phyloP scores from a whole-genome alignment of 1,140 invertebrate genomes.

The Brachionus rubens region DNA sequence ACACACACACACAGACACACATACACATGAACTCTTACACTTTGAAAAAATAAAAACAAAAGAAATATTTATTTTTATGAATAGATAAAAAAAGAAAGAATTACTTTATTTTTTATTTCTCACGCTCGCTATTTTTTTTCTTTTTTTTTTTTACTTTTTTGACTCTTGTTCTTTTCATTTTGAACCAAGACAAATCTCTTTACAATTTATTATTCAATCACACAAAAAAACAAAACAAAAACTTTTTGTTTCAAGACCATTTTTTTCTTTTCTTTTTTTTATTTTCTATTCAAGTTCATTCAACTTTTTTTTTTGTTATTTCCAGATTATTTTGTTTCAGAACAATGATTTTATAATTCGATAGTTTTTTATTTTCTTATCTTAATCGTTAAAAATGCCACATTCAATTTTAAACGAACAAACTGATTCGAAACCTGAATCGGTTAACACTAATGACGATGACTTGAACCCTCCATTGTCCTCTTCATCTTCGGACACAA shows the following conservation, averaged over 20 bases:
- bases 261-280: not conserved
- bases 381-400: too few relatives aligned
- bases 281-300: not conserved
- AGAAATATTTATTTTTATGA: too few relatives aligned
- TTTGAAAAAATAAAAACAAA: conserved; percentile 25
- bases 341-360: too few relatives aligned
- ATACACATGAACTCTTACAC: conserved; percentile 27
- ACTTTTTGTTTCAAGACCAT: too few relatives aligned
- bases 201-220: conserved; percentile 35
- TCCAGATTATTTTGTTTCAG: too few relatives aligned
- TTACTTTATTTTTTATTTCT: not conserved
- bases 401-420: too few relatives aligned
- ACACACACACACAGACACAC: not conserved
- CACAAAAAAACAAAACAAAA: conserved; percentile 18
- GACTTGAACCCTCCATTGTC: too few relatives aligned
- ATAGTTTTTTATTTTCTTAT: too few relatives aligned
- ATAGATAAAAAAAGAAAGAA: conserved; percentile 16
- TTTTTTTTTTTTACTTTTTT: not conserved
- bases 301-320: too few relatives aligned
- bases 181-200: conserved; percentile 3
- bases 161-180: conserved; percentile 1
- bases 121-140: not conserved
- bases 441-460: too few relatives aligned
- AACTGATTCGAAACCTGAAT: too few relatives aligned
- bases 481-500: too few relatives aligned